These are phyloP conservation scores for Nylanderia fulva DNA, from an alignment of 1,140 invertebrate species.

Conservation along the genomic window DNA sequence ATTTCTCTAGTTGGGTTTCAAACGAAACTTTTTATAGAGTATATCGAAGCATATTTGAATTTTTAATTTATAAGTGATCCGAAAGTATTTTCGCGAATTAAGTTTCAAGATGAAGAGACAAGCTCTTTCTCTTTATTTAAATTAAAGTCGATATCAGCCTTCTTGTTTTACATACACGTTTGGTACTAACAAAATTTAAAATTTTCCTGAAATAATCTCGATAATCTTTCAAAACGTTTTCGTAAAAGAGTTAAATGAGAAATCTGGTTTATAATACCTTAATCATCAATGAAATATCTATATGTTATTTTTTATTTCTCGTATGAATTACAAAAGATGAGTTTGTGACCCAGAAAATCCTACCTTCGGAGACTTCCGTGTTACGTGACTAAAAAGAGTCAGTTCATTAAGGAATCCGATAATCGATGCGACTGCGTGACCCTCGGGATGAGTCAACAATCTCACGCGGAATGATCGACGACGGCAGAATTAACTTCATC, in stretches of 20 bases:
- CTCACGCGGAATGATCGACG: conserved; percentile 11
- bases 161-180: not conserved
- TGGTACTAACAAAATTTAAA: too few relatives aligned
- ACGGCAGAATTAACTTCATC: not conserved
- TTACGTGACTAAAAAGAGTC: not conserved
- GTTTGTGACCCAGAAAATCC: not conserved
- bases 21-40: not conserved
- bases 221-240: not conserved
- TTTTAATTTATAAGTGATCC: too few relatives aligned
- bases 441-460: conserved; percentile 12
- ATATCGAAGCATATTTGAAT: not conserved
- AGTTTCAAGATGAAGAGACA: not conserved
- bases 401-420: conserved; percentile 35
- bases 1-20: not conserved
- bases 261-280: not conserved
- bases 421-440: conserved; percentile 15
- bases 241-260: not conserved
- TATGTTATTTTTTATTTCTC: not conserved
- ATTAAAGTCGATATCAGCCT: not conserved
- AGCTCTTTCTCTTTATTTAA: not conserved
- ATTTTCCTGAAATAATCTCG: not conserved
- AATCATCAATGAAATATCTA: not conserved
- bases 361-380: not conserved
- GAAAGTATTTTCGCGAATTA: not conserved
- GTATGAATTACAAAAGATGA: conserved; percentile 10